Base-by-base conservation (phyloP, 2,888 invertebrate species). In the Stenotaenia linearis region DNA sequence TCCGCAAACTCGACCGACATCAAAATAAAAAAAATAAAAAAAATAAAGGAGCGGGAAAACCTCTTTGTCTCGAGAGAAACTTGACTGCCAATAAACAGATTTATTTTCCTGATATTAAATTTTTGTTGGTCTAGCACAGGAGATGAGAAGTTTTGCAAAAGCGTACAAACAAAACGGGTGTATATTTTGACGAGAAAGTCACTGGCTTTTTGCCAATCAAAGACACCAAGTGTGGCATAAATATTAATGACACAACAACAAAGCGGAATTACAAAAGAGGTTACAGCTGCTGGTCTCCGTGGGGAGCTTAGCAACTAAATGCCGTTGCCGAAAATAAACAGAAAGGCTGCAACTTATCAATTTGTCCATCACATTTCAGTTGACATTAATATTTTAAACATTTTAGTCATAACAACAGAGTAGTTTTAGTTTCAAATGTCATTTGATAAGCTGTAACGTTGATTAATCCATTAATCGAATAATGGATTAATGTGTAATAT, bases 211-310 rank as follows among this genome's bases (percentile, higher is more conserved):
- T 77, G 77, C 77, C 77, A 77, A 77, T 25, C 40, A 28, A 21
- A 25, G 40, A 23, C 77, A 77, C 35, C 77, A 77, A 77, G 35
- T 77, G 37, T 37, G 28, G 28, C 77, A 77, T 77, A 77, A 77
- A 77, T 77, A 77, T 77, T 77, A 77, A 77, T 77, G 77, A 77
- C 77, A 40, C 77, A 77, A 77, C 77, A 77, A 77, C 25, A 35
- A 77, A 40, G 40, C 77, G 77, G 61, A 61, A 77, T 77, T 77
- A 77, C 77, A 77, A 77, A 77, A 40, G 37, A 40, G 40, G 77
- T 61, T 61, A 61, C 61, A 61, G 61, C 61, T 61, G 61, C 61
- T 61, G 61, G 61, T 61, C 61, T 61, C 61, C 25, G 61, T 61
- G 61, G 61, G 23, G 61, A 61, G 61, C 61, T 61, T 61, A 61